Evolutionary conservation across 2,797 vertebrate genomes (phyloP), one percentile per base, ranked within the genome.

Genomic region (Choloepus didactylus): DNA sequence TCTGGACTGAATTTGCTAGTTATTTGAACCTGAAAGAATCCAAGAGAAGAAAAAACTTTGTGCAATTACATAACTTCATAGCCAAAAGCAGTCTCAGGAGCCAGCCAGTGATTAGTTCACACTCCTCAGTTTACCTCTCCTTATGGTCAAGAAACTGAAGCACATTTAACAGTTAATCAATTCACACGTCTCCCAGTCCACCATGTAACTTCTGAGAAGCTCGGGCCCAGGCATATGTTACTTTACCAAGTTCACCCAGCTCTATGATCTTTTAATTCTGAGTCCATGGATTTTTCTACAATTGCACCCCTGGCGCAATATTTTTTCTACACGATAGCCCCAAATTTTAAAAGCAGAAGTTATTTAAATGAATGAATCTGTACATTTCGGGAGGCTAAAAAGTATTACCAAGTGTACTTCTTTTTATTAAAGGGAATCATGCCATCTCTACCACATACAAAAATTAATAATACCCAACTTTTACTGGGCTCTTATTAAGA

Each of bases 11-110:
- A 87, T 89, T 46, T 91, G 76, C 66, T 89, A 59, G 80, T 93
- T 91, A 93, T 62, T 56, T 89, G 89, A 93, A 73, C 72, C 59
- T 84, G 87, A 80, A 80, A 93, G 54, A 93, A 89, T 80, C 73
- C 44, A 92, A 89, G 60, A 44, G 35, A 51, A 89, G 11, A 21
- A 41, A 69, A 35, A 21, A 83, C 62, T 77, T 81, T 69, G 51
- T 81, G 62, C 31, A 92, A 94, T 69, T 41, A 25, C 1, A 79
- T 81, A 93, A 49, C 38, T 44, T 87, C 31, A 69, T 1, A 89
- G 60, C 80, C 91, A 29, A 70, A 60, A 90, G 76, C n/a, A 69
- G 49, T 44, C 64, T 44, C 14, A 9, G 54, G 80, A 59, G 35
- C 10, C 29, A 11, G 56, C 27, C 6, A 56, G 46, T 0, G 76